Evolutionary conservation across 1,140 invertebrate species (phyloP).

Genomic region (Sycophaga agraensis): DNA sequence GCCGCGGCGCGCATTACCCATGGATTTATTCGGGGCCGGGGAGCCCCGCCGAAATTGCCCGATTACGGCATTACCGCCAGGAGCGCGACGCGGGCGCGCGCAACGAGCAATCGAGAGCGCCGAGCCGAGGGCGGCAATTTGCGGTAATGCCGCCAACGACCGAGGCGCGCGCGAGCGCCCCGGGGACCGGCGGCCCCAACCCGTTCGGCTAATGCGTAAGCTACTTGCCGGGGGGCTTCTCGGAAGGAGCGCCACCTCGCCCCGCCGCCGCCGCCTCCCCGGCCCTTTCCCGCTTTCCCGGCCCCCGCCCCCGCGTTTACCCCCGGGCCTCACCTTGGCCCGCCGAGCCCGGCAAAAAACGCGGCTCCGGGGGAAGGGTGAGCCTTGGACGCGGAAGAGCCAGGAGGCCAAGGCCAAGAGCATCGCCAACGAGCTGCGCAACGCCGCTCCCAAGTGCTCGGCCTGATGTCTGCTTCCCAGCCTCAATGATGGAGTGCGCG

Average conservation of each 20-base stretch:
- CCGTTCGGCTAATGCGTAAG: not conserved
- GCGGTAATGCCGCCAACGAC: conserved; percentile 57
- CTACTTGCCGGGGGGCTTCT: conserved; percentile 37
- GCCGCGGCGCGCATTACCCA: conserved; percentile 50
- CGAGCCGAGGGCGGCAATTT: conserved; percentile 60
- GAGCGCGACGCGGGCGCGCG: not conserved
- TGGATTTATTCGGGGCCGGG: conserved; percentile 53
- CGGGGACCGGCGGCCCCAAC: not conserved
- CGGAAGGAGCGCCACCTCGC: conserved; percentile 10
- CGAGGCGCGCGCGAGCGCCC: conserved; percentile 45
- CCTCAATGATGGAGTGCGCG: too few relatives aligned
- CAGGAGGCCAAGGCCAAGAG: too few relatives aligned
- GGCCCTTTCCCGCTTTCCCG: not conserved
- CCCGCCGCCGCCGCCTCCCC: not conserved
- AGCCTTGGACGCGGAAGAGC: too few relatives aligned
- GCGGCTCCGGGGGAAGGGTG: too few relatives aligned
- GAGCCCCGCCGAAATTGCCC: conserved; percentile 49
- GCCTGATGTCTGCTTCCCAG: too few relatives aligned
- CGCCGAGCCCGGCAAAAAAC: too few relatives aligned
- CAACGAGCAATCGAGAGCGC: conserved; percentile 6
- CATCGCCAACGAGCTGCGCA: too few relatives aligned
- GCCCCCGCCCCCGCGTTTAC: not conserved
- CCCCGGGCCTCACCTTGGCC: too few relatives aligned
- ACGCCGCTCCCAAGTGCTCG: too few relatives aligned
- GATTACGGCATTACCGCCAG: conserved; percentile 48